Evolutionary conservation across 1,140 invertebrate species (phyloP), one percentile per base, ranked within the genome.

Genomic region (Drosophila paulistorum): DNA sequence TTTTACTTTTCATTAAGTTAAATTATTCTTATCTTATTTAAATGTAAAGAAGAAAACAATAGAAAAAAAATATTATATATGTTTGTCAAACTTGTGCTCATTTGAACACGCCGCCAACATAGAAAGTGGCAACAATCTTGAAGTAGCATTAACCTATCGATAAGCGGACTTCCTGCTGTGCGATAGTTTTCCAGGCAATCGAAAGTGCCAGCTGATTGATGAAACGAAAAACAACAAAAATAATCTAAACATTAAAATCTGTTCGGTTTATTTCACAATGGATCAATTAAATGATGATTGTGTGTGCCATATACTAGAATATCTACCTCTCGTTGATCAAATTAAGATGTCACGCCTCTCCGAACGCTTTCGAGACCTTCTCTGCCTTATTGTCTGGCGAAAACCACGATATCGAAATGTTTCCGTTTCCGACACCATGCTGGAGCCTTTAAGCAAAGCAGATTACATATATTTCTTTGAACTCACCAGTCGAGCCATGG

Each of bases 401-500:
- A 75, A 81, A 6, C 64, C 80, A 3, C 68, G 71, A 20, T 91
- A 74, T 60, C 77, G 75, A 7, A 77, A 87, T 30, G 71, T 87
- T 1, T 71, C 77, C 17, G 71, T 81, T 1, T 81, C 80, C 7
- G 78, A 84, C 62, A 57, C 60, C 13, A 74, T 83, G 58, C 61
- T 90, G 7, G 41, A 45, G 2, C 77, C 87, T 0, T 69, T 90
- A 2, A 78, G 61, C 57, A 81, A 84, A 14, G 72, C 83, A 26
- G 89, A 90, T 30, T 90, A 90, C 54, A 61, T 84, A n/a, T 74
- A 69, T 57, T 90, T 90, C 58, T 90, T 90, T 23, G 82, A 84
- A 11, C 54, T 84, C 11, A 84, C 64, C 7, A 86, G 82, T 41
- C 23, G 48, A 0, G 68, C 75, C 6, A 87, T 83, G 86, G 71